Evolutionary conservation across 2,113 vertebrate genomes (phyloP).

Genomic region (Hydropotes inermis): DNA sequence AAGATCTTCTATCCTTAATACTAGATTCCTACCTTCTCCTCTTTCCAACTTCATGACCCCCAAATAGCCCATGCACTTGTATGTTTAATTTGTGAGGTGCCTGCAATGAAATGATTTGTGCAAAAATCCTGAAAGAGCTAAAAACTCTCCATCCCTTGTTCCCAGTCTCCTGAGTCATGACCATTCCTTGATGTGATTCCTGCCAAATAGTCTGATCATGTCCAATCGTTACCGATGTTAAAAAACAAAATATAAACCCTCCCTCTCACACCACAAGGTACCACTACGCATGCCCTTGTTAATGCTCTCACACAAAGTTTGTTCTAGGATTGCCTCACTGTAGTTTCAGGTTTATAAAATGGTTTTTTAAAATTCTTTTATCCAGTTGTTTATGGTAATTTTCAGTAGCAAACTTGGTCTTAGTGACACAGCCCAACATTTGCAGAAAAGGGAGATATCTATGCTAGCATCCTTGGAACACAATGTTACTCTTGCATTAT

Average conservation of each 20-base stretch:
- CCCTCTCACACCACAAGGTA: not conserved
- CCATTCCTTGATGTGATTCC: not conserved
- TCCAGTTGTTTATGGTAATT: not conserved
- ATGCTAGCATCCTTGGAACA: not conserved
- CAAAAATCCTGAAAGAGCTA: not conserved
- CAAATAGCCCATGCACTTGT: not conserved
- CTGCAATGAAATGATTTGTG: not conserved
- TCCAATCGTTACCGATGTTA: not conserved
- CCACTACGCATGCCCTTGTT: not conserved
- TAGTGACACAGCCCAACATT: not conserved
- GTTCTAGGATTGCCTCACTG: not conserved
- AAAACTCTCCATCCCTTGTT: not conserved
- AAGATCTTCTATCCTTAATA: not conserved
- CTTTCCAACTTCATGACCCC: not conserved
- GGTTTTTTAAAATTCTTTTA: not conserved
- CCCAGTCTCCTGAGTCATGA: not conserved
- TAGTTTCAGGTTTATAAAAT: not conserved
- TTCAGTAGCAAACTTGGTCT: not conserved
- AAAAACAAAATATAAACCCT: not conserved
- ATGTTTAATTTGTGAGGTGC: not conserved
- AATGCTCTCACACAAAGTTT: not conserved
- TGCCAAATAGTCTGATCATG: not conserved
- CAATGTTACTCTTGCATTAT: not conserved
- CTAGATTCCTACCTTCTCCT: not conserved
- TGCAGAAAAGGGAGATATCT: not conserved